phyloP scores from a whole-genome alignment of 2,113 vertebrate genomes.

The Dromas ardeola region DNA sequence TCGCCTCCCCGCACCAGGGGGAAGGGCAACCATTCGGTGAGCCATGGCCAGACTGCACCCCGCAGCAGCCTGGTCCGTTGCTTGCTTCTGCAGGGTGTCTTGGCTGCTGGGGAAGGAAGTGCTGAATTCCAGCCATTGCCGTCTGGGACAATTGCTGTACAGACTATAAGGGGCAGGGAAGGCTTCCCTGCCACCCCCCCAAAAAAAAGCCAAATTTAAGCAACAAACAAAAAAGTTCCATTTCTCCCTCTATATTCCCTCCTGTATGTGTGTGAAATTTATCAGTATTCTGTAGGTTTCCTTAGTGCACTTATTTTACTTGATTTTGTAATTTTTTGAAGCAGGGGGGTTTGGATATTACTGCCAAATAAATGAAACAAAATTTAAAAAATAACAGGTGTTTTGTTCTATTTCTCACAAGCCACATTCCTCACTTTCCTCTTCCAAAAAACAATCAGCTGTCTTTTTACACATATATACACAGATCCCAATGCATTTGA shows the following conservation, averaged over 20 bases:
- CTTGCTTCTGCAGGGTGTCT: background rate
- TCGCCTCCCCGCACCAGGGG: rapidly evolving
- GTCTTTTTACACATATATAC: background rate
- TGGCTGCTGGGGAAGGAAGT: background rate
- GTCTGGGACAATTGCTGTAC: background rate
- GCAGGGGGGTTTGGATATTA: slow-evolving; percentile 68
- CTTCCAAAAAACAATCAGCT: background rate
- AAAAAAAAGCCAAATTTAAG: slow-evolving; percentile 42
- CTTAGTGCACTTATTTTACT: slow-evolving; percentile 78
- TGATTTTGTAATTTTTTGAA: slow-evolving; percentile 76
- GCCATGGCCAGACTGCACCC: background rate
- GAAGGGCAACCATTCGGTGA: background rate
- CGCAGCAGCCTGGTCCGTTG: background rate
- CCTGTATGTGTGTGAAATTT: slow-evolving; percentile 66
- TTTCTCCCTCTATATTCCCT: slow-evolving; percentile 51
- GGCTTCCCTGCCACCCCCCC: too few species aligned
- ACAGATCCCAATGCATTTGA: background rate
- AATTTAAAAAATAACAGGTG: background rate
- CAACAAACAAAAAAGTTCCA: slow-evolving; percentile 27
- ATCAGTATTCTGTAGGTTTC: slow-evolving; percentile 77
- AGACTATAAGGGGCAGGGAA: slow-evolving; percentile 24
- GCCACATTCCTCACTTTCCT: background rate
- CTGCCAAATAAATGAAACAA: slow-evolving; percentile 79
- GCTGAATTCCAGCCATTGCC: background rate
- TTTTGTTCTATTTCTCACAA: background rate